phyloP scores from a whole-genome alignment of 1,140 invertebrate species.

The Brachionus calyciflorus region DNA sequence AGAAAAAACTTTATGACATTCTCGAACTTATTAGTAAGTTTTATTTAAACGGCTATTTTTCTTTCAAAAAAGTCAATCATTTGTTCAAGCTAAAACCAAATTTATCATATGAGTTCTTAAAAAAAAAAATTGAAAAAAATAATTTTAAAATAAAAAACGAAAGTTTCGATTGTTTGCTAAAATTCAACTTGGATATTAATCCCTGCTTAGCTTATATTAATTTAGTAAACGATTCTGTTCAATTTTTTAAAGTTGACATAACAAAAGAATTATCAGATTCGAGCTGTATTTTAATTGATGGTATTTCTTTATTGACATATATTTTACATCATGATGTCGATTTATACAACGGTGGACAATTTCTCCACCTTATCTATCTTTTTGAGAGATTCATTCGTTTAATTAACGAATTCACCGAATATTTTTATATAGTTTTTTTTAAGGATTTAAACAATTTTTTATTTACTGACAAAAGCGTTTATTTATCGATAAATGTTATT shows the following conservation, averaged over 20 bases:
- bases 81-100: too few relatives aligned
- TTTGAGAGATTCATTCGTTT: conserved; percentile 1
- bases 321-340: conserved; percentile 3
- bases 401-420: background rate
- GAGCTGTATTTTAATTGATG: conserved; percentile 6
- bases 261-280: conserved; percentile 34
- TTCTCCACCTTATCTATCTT: conserved; percentile 18
- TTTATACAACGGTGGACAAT: conserved; percentile 11
- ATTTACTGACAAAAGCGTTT: background rate
- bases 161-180: too few relatives aligned
- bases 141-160: too few relatives aligned
- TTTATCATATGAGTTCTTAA: too few relatives aligned
- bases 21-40: too few relatives aligned
- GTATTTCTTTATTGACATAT: background rate
- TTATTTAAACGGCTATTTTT: too few relatives aligned
- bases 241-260: background rate
- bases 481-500: conserved; percentile 5
- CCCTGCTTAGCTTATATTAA: too few relatives aligned
- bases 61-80: too few relatives aligned
- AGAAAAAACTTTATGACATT: too few relatives aligned
- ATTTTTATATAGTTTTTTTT: conserved; percentile 22
- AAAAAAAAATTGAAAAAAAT: too few relatives aligned
- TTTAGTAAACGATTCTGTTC: too few relatives aligned
- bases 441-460: background rate
- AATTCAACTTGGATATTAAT: too few relatives aligned